These are phyloP conservation scores for Cephus pulcher DNA, from an alignment of 2,888 invertebrate genomes.

Conservation along the genomic window DNA sequence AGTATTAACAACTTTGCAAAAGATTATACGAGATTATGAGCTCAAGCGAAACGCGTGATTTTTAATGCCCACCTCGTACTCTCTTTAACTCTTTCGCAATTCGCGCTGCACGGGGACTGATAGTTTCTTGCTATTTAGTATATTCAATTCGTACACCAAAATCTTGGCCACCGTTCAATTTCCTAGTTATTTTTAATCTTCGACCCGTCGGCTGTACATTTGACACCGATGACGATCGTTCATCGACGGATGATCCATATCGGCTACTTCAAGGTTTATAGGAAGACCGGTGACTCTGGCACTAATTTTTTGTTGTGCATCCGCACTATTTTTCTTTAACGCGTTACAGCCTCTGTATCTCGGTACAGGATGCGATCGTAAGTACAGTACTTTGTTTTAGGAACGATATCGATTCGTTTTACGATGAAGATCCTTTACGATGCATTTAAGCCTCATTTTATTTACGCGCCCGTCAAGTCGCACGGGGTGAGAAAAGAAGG, in stretches of 20 bases:
- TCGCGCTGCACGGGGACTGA: not conserved
- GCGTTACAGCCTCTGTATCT: not conserved
- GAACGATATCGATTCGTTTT: not conserved
- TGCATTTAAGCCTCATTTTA: not conserved
- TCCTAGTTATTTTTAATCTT: not conserved
- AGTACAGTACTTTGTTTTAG: not conserved
- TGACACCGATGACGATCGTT: not conserved
- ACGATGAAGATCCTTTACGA: not conserved
- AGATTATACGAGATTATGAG: constrained; percentile 68
- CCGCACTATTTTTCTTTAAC: not conserved
- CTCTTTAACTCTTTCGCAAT: constrained; percentile 1
- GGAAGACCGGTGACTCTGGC: not conserved
- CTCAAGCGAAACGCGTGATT: constrained; percentile 67
- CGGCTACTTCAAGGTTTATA: not conserved
- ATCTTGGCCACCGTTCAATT: not conserved
- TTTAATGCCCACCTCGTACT: constrained; percentile 59
- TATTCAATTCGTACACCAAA: not conserved
- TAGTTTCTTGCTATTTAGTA: constrained; percentile 43
- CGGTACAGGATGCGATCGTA: not conserved
- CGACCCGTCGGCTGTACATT: not conserved
- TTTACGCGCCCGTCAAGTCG: not conserved
- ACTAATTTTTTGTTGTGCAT: not conserved
- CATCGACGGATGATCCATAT: not conserved
- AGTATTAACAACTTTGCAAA: constrained; percentile 68
- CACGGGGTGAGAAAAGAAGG: not conserved